Evolutionary conservation across 2,797 vertebrate genomes (phyloP), one percentile per base, ranked within the genome.

Genomic region (Melopsittacus undulatus): DNA sequence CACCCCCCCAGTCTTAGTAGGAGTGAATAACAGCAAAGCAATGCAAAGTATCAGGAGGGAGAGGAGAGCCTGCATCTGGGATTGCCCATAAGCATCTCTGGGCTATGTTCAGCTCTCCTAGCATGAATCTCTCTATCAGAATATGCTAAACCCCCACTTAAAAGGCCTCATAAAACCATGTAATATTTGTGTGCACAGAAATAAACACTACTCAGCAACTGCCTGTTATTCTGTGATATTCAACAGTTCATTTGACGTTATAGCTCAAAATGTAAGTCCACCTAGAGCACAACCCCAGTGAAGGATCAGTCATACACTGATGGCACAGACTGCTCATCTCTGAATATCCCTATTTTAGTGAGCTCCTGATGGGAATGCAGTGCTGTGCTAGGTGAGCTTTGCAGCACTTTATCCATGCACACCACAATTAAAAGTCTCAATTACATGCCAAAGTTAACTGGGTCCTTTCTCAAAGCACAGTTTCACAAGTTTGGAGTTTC

Each of bases 121-220:
- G 23, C 20, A 43, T 7, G 20, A 62, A 43, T 38, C 15, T 5
- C 17, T 43, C 43, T 22, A 73, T 45, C 48, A 57, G 68, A 82
- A 42, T 1, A 32, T 0, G 10, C 48, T 36, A 45, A 22, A 1
- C 3, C 15, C 7, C 11, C 27, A 10, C 38, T 46, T 6, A 1
- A 17, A 78, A 29, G 40, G 9, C 12, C 24, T 90, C 43, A 40
- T 32, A 61, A 18, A 61, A 20, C 6, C 32, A 17, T 11, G 3
- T 0, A 22, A 32, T 18, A 27, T 36, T 32, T 74, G 12, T 9
- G 34, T 63, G 66, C n/a, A 20, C 9, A 56, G 30, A 46, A 73
- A 34, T 48, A 36, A 52, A n/a, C 23, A 23, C 42, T 36, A 17
- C 32, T 70, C 63, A 34, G 57, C 45, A 72, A 19, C 52, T 7